Base-by-base conservation (phyloP, 2,113 vertebrate species). In the Coracopsis vasa region DNA sequence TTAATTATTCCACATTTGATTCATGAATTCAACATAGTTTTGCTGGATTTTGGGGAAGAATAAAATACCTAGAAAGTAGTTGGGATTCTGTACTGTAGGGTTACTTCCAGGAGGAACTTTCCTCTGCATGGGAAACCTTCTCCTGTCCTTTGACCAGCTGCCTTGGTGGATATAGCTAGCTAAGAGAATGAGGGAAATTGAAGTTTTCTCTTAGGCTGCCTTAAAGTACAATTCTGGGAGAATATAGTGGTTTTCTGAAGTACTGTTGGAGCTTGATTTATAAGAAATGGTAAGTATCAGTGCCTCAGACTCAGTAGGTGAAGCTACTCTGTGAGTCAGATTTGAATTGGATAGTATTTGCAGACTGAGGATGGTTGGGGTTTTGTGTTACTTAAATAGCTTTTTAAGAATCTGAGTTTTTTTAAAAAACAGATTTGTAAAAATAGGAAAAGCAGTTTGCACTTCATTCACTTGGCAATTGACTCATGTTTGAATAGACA, bases 401-500 rank as follows among this genome's bases (percentile, higher is more conserved):
- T 94, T 80, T 73, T 82, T 18, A 94, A 82, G 74, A 92, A 80
- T 65, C n/a, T n/a, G n/a, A n/a, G n/a, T n/a, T n/a, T n/a, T n/a
- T n/a, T n/a, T n/a, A n/a, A n/a, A 39, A 77, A 88, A 80, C 56
- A 81, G 44, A 61, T 61, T 48, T 86, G 66, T 77, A 66, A 94
- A 92, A 92, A 64, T 58, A 90, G 79, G 14, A 61, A 77, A 90
- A 90, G 67, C 31, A 70, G 54, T 42, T 91, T 90, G 60, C 28
- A 23, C 31, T 82, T 82, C 71, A 33, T 82, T 82, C 75, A 35
- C 21, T 51, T 62, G 53, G 41, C 58, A 83, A 31, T 48, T 86
- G 44, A 80, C 47, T 90, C 33, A 18, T 48, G 13, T 67, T 80
- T 77, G 41, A 86, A 70, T 70, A 73, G 45, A 58, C 83, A 60